These are phyloP conservation scores for Siniperca scherzeri DNA, from an alignment of 2,797 vertebrate genomes.

Conservation along the genomic window DNA sequence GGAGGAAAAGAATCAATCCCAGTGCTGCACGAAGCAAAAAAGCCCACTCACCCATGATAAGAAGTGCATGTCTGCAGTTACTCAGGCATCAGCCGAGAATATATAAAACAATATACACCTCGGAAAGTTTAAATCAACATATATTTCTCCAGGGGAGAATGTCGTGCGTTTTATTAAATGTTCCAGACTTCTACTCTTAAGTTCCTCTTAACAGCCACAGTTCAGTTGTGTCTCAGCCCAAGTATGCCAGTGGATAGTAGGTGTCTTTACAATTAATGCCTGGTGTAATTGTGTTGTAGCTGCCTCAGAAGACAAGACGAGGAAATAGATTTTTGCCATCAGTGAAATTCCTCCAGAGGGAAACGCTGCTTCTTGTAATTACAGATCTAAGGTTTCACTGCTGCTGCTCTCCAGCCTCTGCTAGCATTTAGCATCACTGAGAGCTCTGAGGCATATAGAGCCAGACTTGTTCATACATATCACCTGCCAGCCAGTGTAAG, in stretches of 20 bases:
- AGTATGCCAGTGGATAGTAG: conserved; percentile 21
- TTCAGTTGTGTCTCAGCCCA: conserved; percentile 4
- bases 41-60: conserved; percentile 64
- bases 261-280: conserved; percentile 38
- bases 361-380: conserved; percentile 74
- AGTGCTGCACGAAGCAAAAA: conserved; percentile 45
- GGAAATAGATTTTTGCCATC: conserved; percentile 75
- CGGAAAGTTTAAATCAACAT: conserved; percentile 10
- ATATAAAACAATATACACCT: conserved; percentile 41
- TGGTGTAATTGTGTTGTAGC: conserved; percentile 44
- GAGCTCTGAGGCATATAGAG: conserved; percentile 43
- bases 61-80: conserved; percentile 73
- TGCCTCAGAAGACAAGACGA: conserved; percentile 42
- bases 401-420: conserved; percentile 40
- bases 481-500: conserved; percentile 47
- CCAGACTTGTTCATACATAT: conserved; percentile 27
- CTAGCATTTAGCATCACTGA: conserved; percentile 68
- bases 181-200: neutral
- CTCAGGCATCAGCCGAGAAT: conserved; percentile 43
- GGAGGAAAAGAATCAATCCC: conserved; percentile 66
- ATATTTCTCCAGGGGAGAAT: neutral
- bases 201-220: neutral
- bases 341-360: conserved; percentile 69
- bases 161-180: neutral
- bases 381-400: conserved; percentile 75